These are phyloP conservation scores for Leptarthrus brevirostris DNA, from an alignment of 2,888 invertebrate species.

Conservation along the genomic window DNA sequence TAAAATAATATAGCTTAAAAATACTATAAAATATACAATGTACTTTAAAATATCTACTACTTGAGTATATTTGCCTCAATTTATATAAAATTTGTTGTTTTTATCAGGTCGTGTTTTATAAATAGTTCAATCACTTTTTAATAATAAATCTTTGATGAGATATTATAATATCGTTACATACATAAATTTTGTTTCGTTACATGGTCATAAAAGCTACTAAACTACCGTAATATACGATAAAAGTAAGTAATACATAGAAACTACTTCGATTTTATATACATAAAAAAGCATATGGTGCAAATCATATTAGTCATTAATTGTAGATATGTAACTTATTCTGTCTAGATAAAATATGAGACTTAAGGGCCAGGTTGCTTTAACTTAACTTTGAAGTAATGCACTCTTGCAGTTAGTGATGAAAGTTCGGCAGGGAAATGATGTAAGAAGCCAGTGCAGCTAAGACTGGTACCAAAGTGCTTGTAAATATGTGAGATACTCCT, in stretches of 20 bases:
- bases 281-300: conserved; percentile 9
- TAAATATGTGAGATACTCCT: conserved; percentile 59
- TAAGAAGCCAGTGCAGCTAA: conserved; percentile 9
- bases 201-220: conserved; percentile 19
- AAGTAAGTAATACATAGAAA: neutral
- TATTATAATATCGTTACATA: neutral
- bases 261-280: conserved; percentile 11
- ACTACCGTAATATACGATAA: conserved; percentile 45
- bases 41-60: neutral
- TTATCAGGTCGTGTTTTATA: neutral
- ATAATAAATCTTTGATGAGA: neutral
- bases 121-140: neutral
- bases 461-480: conserved; percentile 54
- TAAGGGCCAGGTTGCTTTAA: neutral
- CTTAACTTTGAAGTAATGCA: neutral
- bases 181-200: neutral
- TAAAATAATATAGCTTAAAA: neutral
- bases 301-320: too few relatives aligned
- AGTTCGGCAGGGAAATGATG: conserved; percentile 8
- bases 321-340: too few relatives aligned
- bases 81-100: conserved; percentile 20
- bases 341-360: too few relatives aligned
- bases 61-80: neutral
- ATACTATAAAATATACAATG: conserved; percentile 38
- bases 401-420: conserved; percentile 19